Base-by-base conservation (phyloP, 2,888 invertebrate genomes). In the Iphiclides podalirius region DNA sequence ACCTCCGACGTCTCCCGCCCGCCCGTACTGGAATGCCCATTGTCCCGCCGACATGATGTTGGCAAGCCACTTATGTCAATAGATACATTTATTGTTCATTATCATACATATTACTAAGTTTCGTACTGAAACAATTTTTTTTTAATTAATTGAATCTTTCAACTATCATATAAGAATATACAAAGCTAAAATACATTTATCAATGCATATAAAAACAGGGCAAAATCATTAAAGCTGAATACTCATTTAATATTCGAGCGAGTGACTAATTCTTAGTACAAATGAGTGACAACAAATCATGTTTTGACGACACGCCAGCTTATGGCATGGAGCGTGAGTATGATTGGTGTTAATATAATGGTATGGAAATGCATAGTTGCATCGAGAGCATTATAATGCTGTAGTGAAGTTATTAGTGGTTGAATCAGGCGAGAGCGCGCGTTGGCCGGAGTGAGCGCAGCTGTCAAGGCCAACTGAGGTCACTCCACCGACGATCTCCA, bases 401-500 rank as follows among this genome's bases (percentile, higher is more conserved):
- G 73, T 82, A 78, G 82, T 81, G 75, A 76, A 83, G 81, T 80
- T 86, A 86, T 85, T 85, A 84, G 86, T 82, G 79, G 82, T 76
- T 75, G 81, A 77, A 77, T 80, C 79, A 71, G 74, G 67, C 72
- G 72, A 72, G 77, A 78, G 75, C 77, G 79, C 76, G 69, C 71
- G 76, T 61, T 64, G 71, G 69, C 58, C 67, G 74, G 70, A 77
- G 77, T 72, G 81, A 79, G 74, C 83, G 79, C 86, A 81, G 85
- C 86, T 86, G 87, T 87, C 87, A 87, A 88, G 87, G 87, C 87
- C 87, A 88, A 82, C 73, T 67, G 86, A 84, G 87, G 87, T 88
- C 87, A 88, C 73, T 88, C 83, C 85, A 70, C 87, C 85, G 82
- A 80, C 84, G 83, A 82, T 82, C 84, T 82, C 81, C 74, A 71